Percentiles rank a stretch among this genome's conserved stretches.
phyloP scores from a whole-genome alignment of 2,113 vertebrate genomes.

The Greenwoodochromis staneri region DNA sequence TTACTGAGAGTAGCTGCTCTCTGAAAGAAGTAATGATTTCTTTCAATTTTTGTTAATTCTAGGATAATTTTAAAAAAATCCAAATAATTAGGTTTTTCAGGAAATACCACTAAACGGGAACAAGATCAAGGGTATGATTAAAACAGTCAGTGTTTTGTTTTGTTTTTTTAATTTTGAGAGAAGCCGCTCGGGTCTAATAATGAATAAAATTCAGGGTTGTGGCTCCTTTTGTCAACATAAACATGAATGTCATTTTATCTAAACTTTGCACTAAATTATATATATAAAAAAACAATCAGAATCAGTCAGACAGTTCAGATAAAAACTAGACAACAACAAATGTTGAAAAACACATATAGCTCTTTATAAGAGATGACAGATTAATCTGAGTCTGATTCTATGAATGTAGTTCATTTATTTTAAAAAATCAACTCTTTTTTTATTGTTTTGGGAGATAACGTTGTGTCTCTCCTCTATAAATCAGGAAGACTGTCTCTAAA shows the following conservation, averaged over 20 bases:
- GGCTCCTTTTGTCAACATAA: neutral
- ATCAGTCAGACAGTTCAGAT: neutral
- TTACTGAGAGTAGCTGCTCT: neutral
- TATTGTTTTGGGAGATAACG: neutral
- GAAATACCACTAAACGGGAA: neutral
- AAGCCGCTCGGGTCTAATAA: neutral
- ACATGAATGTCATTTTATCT: neutral
- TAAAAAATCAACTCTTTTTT: neutral
- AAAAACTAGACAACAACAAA: neutral
- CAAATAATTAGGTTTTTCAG: neutral
- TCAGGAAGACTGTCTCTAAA: neutral
- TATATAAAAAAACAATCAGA: neutral
- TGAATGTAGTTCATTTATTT: neutral
- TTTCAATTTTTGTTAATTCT: neutral
- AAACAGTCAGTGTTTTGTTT: neutral
- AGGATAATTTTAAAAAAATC: accelerated
- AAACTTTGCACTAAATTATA: neutral
- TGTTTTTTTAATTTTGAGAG: neutral
- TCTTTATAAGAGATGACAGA: neutral
- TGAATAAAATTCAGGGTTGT: neutral
- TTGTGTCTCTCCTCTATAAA: neutral
- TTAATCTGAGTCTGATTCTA: neutral
- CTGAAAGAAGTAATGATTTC: neutral
- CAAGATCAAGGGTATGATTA: neutral
- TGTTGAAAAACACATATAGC: neutral